Base-by-base conservation (phyloP, 2,888 invertebrate genomes). In the Lymantria monacha region DNA sequence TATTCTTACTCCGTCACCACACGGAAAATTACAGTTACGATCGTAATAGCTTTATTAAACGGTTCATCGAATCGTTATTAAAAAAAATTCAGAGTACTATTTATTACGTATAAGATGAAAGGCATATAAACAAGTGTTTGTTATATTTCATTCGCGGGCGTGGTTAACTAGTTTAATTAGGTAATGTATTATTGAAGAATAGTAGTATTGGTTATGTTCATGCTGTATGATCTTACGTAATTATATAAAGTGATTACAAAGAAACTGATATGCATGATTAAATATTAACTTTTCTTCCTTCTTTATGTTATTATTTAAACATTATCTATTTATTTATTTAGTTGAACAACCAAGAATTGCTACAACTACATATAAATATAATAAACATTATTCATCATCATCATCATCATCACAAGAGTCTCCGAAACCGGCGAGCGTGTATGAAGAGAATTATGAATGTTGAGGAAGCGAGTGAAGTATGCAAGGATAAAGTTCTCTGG, bases 41-140 rank as follows among this genome's bases (percentile, higher is more conserved):
- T 57, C 59, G 56, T 65, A 67, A 73, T 69, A 59, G 53, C 54
- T 48, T 68, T 54, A 70, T 71, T 71, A 59, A 63, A 72, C 63
- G 61, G 61, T 66, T 65, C 59, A 66, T 61, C 65, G 69, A 63
- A 42, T 59, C 59, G 61, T 46, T 62, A 55, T 56, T 48, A 59
- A n/a, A n/a, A 53, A 48, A 55, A 38, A 51, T 50, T 44, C 38
- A 46, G 15, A 43, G 31, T 45, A 22, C 9, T n/a, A n/a, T n/a
- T n/a, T n/a, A 48, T 67, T 64, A 38, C 33, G 12, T 38, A 61
- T 58, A 56, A 33, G 67, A 47, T 51, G 48, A 22, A 13, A 30
- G 14, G 31, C 31, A 44, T 53, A 63, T n/a, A 66, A 33, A 47
- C 44, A 45, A 38, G 43, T 30, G 41, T 43, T 48, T 48, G 43